Conservation (phyloP, 2,888 invertebrate species). For the Caenorhabditis sp. region DNA sequence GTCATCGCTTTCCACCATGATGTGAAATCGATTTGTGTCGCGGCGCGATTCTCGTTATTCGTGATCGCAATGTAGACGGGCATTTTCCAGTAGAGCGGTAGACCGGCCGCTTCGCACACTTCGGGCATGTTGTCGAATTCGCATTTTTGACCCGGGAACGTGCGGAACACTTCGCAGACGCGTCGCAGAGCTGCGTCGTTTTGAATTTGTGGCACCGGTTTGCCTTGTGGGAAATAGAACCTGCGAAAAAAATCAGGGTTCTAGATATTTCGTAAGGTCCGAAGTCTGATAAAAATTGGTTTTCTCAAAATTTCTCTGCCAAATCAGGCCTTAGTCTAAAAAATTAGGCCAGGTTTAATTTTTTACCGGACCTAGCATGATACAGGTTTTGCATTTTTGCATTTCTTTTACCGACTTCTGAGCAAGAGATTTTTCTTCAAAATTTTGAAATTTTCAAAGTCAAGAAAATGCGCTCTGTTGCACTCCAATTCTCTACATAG, state of each 20-base stretch:
- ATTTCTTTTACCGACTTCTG: too few species aligned
- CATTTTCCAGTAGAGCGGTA: constrained; percentile 96
- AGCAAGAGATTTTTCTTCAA: too few species aligned
- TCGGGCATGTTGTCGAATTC: constrained; percentile 56
- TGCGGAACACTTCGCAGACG: constrained; percentile 61
- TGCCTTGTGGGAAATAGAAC: constrained; percentile 67
- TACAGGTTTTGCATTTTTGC: too few species aligned
- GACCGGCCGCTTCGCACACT: constrained; percentile 82
- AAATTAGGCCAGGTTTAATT: too few species aligned
- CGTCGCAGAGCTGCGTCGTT: constrained; percentile 61
- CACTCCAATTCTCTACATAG: too few species aligned
- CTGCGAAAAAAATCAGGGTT: constrained; percentile 17
- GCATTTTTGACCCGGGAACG: constrained; percentile 51
- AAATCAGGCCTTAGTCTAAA: too few species aligned
- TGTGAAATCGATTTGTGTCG: constrained; percentile 53
- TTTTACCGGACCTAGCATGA: too few species aligned
- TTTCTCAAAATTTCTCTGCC: too few species aligned
- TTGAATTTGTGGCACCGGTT: constrained; percentile 58
- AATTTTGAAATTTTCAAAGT: too few species aligned
- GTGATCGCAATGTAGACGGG: constrained; percentile 81
- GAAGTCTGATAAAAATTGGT: too few species aligned
- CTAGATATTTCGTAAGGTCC: too few species aligned
- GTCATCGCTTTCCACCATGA: constrained; percentile 63
- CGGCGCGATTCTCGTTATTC: constrained; percentile 49
- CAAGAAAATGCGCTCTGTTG: too few species aligned